Evolutionary conservation across 2,888 invertebrate species (phyloP).

Genomic region (Balanococcus diminutus): DNA sequence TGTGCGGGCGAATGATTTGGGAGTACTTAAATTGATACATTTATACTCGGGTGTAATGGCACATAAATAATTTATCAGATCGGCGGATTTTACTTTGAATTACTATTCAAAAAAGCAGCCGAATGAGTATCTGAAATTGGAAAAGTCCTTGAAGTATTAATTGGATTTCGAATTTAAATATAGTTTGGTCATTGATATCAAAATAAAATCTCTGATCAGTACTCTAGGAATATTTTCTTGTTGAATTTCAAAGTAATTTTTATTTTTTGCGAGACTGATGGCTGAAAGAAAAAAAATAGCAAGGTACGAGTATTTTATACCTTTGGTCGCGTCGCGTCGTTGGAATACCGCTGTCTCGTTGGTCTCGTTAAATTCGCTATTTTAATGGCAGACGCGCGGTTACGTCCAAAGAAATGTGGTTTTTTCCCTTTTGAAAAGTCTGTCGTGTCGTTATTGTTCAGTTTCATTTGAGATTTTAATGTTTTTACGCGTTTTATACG

Average conservation of each 20-base stretch:
- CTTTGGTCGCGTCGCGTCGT: background rate
- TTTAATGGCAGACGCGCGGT: constrained; percentile 7
- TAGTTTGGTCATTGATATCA: background rate
- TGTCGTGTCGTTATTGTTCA: background rate
- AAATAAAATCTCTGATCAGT: no score
- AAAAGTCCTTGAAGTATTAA: background rate
- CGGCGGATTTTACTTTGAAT: background rate
- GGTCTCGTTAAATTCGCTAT: constrained; percentile 16
- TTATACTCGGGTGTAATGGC: background rate
- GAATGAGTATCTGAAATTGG: background rate
- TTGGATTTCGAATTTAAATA: background rate
- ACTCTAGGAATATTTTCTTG: background rate
- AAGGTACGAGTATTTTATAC: background rate
- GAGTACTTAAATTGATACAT: no score
- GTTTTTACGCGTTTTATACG: background rate
- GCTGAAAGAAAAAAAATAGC: background rate
- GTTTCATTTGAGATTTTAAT: constrained; percentile 37
- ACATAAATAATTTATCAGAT: background rate
- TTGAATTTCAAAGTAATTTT: background rate
- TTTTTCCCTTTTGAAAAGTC: constrained; percentile 2
- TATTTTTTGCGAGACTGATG: background rate
- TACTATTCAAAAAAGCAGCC: background rate
- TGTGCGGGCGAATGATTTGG: background rate
- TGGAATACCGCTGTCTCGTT: background rate
- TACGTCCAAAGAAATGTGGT: constrained; percentile 2